Evolutionary conservation across 2,888 invertebrate genomes (phyloP).

Genomic region (Andricus curvator): DNA sequence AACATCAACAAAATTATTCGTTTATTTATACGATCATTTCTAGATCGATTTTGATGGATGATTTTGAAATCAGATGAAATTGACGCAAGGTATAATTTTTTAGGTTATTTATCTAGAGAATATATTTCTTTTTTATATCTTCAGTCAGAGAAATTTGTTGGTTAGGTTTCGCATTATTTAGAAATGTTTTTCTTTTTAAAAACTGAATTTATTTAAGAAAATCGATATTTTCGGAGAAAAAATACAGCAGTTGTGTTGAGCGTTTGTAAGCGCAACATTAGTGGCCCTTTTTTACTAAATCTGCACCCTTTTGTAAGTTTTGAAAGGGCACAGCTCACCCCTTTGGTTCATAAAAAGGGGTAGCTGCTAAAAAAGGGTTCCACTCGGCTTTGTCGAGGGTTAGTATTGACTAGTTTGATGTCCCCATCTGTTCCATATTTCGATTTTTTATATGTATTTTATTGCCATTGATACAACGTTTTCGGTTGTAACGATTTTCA

Average conservation of each 20-base stretch:
- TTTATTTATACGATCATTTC: not conserved
- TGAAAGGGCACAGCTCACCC: constrained; percentile 18
- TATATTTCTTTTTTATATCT: not conserved
- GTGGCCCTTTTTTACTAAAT: not conserved
- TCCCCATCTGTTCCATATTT: constrained; percentile 9
- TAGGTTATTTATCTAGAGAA: not conserved
- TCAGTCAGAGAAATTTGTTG: not conserved
- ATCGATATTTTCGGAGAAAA: not conserved
- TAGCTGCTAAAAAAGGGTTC: constrained; percentile 36
- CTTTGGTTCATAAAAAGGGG: constrained; percentile 22
- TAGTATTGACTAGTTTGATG: not conserved
- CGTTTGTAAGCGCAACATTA: constrained; percentile 1
- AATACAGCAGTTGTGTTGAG: not conserved
- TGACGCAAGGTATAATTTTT: not conserved
- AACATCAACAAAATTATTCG: not conserved
- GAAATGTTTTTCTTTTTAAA: not conserved
- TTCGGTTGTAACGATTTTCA: not conserved
- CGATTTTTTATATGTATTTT: constrained; percentile 5
- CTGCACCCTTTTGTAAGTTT: constrained; percentile 2
- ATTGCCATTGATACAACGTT: not conserved
- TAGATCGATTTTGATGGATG: not conserved
- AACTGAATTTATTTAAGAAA: not conserved
- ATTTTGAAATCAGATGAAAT: not conserved
- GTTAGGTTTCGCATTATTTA: not conserved
- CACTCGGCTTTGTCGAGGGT: not conserved